Evolutionary conservation across 2,113 vertebrate genomes (phyloP).

Genomic region (Grammatotria lemairii): DNA sequence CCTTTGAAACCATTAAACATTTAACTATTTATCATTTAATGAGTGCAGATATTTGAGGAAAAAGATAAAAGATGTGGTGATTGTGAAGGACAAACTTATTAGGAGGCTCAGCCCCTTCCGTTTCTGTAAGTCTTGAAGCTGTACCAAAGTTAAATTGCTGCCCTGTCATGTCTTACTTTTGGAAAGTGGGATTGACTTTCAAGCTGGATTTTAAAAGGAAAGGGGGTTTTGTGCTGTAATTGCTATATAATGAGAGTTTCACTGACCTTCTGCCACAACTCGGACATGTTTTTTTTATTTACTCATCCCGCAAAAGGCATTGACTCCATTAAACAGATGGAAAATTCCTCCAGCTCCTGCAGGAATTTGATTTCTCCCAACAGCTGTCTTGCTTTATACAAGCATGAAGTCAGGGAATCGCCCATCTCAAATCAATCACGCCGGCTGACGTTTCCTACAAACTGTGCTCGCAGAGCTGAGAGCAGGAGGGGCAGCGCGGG

Average conservation of each 20-base stretch:
- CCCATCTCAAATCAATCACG: slow-evolving; percentile 83
- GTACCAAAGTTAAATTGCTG: slow-evolving; percentile 21
- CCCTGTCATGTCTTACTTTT: slow-evolving; percentile 58
- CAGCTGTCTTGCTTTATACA: slow-evolving; percentile 87
- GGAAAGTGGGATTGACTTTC: slow-evolving; percentile 62
- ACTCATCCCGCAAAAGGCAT: slow-evolving; percentile 73
- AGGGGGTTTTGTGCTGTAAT: slow-evolving; percentile 68
- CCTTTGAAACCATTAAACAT: background rate
- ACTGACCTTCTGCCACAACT: slow-evolving; percentile 74
- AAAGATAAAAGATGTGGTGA: background rate
- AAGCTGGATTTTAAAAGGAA: slow-evolving; percentile 59
- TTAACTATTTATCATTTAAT: background rate
- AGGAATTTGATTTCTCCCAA: slow-evolving; percentile 78
- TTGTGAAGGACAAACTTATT: background rate
- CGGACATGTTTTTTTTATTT: slow-evolving; percentile 80
- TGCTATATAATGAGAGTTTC: slow-evolving; percentile 80
- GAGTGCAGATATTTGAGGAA: background rate
- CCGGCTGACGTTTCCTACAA: slow-evolving; percentile 80
- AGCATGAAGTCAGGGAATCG: slow-evolving; percentile 81
- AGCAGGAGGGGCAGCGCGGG: background rate
- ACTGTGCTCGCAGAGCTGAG: slow-evolving; percentile 75
- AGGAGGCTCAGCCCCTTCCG: background rate
- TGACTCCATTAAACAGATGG: slow-evolving; percentile 79
- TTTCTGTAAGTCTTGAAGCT: slow-evolving; percentile 32
- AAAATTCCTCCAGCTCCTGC: slow-evolving; percentile 80